Base-by-base conservation (phyloP, 1,140 invertebrate genomes). In the Caenorhabditis inopinata region DNA sequence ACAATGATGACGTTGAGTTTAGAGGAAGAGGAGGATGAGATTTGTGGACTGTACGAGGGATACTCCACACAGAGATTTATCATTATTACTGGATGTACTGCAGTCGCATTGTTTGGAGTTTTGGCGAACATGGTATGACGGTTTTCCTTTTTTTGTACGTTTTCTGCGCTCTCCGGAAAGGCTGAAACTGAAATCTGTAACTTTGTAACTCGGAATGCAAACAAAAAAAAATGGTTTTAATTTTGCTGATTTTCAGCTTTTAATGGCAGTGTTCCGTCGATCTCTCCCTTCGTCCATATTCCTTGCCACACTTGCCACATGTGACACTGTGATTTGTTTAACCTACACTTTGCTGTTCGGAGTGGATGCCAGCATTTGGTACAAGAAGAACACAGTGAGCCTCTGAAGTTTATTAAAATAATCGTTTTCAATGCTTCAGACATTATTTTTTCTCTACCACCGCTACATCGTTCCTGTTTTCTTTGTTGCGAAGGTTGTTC, bases 401-500 rank as follows among this genome's bases (percentile, higher is more conserved):
- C 14, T 42, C 14, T 42, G 38, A 42, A 42, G 38, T 42, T 42
- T n/a, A n/a, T n/a, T 42, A 7, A 5, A 42, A 42, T 42, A 42
- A 42, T 42, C 27, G 23, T 73, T n/a, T 49, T 12, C n/a, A 21
- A 47, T 12, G n/a, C 45, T 77, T 11, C 32, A 81, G 75, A 47
- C 75, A 0, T 51, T 81, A 9, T 81, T 81, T 47, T 51, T 68
- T n/a, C 53, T 81, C 25, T 81, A 81, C 29, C 76, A 77, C 21
- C 53, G 75, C 9, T 81, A 81, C 76, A 76, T 81, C 16, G 53
- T 76, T 9, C 53, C 53, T 16, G 47, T 78, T 6, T 81, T 81
- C 53, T 81, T 77, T 42, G n/a, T 81, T 23, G 74, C 74, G 9
- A 81, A 81, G 68, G 80, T 81, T 21, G 80, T 81, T 27, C 80